Evolutionary conservation across 2,888 invertebrate species (phyloP).

Genomic region (Peribatodes rhomboidaria): DNA sequence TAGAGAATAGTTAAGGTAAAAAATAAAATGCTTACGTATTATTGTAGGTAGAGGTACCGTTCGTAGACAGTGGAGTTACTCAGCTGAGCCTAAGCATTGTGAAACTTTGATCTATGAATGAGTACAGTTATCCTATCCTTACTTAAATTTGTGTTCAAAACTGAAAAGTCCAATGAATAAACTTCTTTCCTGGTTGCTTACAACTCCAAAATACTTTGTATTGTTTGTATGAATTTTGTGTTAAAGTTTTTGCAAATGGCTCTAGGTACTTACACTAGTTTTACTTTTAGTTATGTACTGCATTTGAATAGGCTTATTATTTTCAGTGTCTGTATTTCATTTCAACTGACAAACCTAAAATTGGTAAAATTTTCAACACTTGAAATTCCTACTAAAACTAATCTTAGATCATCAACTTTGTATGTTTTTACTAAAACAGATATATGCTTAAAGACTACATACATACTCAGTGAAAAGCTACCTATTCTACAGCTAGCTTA

Average conservation of each 20-base stretch:
- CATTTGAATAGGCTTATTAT: neutral
- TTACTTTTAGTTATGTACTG: neutral
- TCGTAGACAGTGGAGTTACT: slow-evolving; percentile 3
- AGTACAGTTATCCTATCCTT: neutral
- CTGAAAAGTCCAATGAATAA: neutral
- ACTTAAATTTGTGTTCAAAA: neutral
- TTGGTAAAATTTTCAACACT: no score
- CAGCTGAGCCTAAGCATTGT: slow-evolving; percentile 5
- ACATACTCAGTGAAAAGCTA: no score
- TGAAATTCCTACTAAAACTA: no score
- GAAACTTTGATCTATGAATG: neutral
- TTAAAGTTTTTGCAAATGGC: neutral
- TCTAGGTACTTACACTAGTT: neutral
- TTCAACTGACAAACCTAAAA: no score
- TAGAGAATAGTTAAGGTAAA: neutral
- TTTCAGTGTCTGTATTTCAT: no score
- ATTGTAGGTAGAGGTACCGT: slow-evolving; percentile 4
- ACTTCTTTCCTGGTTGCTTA: no score
- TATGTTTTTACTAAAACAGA: no score
- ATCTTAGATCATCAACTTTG: no score
- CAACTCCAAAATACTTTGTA: no score
- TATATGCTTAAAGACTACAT: no score
- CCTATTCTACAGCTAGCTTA: no score
- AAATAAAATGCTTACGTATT: slow-evolving; percentile 6
- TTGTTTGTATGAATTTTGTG: neutral